Conservation (phyloP, 2,113 vertebrate genomes). For the Gallinago undulata region DNA sequence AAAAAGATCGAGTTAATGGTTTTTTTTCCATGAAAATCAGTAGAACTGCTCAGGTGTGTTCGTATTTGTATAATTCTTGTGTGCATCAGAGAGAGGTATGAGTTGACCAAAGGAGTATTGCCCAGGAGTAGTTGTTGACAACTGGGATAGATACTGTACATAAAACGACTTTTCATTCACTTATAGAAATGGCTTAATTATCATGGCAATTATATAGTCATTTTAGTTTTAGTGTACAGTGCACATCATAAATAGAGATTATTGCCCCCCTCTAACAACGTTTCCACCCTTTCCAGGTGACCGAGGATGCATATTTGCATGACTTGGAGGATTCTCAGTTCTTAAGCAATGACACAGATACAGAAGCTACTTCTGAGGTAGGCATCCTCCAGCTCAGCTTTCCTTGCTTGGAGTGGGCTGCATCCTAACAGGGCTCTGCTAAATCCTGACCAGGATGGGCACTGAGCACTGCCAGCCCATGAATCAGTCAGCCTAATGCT, state of each 20-base stretch:
- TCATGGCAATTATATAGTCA: fast-evolving
- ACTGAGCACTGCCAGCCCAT: neutral
- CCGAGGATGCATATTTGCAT: slow-evolving; percentile 64
- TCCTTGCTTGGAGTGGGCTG: neutral
- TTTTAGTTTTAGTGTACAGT: neutral
- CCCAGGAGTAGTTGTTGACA: neutral
- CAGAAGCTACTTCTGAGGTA: slow-evolving; percentile 88
- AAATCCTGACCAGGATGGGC: neutral
- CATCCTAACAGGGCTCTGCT: neutral
- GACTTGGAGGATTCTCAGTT: slow-evolving; percentile 88
- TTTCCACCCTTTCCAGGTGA: slow-evolving; percentile 72
- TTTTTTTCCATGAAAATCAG: neutral
- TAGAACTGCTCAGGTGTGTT: neutral
- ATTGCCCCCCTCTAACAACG: neutral
- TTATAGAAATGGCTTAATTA: neutral
- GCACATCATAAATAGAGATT: fast-evolving
- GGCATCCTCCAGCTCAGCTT: neutral
- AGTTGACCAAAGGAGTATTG: neutral
- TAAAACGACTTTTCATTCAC: neutral
- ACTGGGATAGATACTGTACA: neutral
- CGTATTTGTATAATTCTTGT: neutral
- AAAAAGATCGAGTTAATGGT: neutral
- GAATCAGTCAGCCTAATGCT: neutral
- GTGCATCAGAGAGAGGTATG: neutral
- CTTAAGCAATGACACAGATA: slow-evolving; percentile 90